These are phyloP conservation scores for Nipponacmea schrenckii DNA, from an alignment of 2,888 invertebrate species.

Conservation along the genomic window DNA sequence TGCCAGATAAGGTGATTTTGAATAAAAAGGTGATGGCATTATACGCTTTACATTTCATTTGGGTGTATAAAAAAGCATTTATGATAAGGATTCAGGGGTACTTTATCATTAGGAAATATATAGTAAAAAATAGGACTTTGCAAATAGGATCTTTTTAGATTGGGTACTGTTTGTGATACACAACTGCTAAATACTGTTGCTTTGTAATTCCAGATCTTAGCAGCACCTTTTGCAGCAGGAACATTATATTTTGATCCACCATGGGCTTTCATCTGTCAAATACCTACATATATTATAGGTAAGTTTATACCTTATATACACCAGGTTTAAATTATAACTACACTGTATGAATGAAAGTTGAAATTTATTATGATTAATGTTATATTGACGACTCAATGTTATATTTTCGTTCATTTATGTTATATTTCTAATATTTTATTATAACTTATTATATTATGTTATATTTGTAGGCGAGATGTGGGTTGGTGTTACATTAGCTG, in stretches of 20 bases:
- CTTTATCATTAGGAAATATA: too few species aligned
- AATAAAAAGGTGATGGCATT: too few species aligned
- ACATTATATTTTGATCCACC: constrained; percentile 66
- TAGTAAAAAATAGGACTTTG: too few species aligned
- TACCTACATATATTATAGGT: constrained; percentile 67
- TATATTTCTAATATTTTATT: background rate
- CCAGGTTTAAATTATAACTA: too few species aligned
- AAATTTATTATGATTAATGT: background rate
- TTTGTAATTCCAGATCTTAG: constrained; percentile 52
- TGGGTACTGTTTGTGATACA: too few species aligned
- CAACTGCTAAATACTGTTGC: too few species aligned
- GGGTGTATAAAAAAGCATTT: too few species aligned
- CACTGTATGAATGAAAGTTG: background rate
- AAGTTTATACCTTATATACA: constrained; percentile 25
- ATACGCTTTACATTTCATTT: too few species aligned
- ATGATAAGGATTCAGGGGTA: too few species aligned
- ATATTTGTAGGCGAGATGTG: constrained; percentile 66
- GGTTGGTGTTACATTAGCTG: constrained; percentile 66
- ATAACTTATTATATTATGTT: background rate
- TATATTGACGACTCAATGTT: background rate
- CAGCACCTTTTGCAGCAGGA: constrained; percentile 68
- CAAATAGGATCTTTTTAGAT: too few species aligned
- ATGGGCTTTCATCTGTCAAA: constrained; percentile 63
- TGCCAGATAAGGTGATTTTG: too few species aligned
- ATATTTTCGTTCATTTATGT: background rate